phyloP scores from a whole-genome alignment of 2,888 invertebrate species.

The Drosophila barbarae region DNA sequence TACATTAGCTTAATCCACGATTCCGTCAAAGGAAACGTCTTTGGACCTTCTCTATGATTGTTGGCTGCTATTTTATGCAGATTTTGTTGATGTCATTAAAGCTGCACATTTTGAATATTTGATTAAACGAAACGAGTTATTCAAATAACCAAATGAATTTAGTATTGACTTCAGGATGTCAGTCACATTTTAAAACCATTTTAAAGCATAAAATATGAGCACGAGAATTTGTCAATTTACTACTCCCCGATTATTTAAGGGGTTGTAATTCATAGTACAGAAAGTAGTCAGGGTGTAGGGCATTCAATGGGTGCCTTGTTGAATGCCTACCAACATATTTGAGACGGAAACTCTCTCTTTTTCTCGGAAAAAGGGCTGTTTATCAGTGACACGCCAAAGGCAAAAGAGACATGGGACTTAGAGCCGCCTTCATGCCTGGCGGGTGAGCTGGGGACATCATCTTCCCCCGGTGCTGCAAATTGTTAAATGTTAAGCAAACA shows the following conservation, averaged over 20 bases:
- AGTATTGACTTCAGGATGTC: not conserved
- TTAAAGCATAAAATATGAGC: not conserved
- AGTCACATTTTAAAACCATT: not conserved
- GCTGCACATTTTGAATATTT: not conserved
- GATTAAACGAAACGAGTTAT: not conserved
- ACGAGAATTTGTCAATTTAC: not conserved
- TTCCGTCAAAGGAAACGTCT: slow-evolving; percentile 1
- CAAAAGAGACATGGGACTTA: slow-evolving; percentile 22
- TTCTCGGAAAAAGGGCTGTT: slow-evolving; percentile 14
- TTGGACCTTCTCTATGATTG: not conserved
- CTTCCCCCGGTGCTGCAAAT: slow-evolving; percentile 26
- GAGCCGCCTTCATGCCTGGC: not conserved
- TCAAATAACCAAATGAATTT: too few species aligned
- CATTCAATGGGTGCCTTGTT: slow-evolving; percentile 24
- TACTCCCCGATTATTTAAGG: not conserved
- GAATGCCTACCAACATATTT: slow-evolving; percentile 17
- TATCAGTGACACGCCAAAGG: slow-evolving; percentile 54
- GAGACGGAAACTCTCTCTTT: slow-evolving; percentile 16
- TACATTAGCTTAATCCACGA: slow-evolving; percentile 12
- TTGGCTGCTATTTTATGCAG: not conserved
- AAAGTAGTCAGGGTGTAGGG: slow-evolving; percentile 21
- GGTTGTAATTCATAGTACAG: not conserved
- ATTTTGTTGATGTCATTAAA: not conserved
- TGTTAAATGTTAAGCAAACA: slow-evolving; percentile 54
- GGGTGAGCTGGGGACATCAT: slow-evolving; percentile 1